Evolutionary conservation across 2,888 invertebrate species (phyloP), one percentile per base, ranked within the genome.

Genomic region (Dynastes maya): DNA sequence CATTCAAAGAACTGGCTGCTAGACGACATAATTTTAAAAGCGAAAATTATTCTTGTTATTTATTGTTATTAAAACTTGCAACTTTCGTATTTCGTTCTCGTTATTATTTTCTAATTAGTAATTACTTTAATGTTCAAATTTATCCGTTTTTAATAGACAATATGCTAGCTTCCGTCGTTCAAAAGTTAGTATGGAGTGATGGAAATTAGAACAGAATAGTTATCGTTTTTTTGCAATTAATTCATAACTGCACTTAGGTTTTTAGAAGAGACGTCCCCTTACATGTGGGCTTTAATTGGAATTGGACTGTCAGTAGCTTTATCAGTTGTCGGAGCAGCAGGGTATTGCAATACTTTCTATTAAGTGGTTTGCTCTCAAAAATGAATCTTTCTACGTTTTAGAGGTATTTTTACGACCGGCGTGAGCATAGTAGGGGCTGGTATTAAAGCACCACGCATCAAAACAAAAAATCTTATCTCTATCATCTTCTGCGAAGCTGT

Each of bases 401-500:
- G 94, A 86, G 99, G 99, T 76, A 99, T 99, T 86, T 97, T 97
- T 89, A 97, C 98, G 58, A 98, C 98, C 8, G 98, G 98, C 81
- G 94, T 95, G 75, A 97, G 97, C 87, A 99, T 99, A 88, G 92
- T 98, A 76, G 99, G 99, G 78, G 99, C 96, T 82, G 99, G 99
- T 87, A 98, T 99, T 32, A 98, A 98, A 90, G 97, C 98, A 32
- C 99, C 99, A 2, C 92, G 99, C 87, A 99, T 99, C 89, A 97
- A 98, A 90, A 99, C 99, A 79, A 99, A 99, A 91, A 99, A 99
- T 90, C 93, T 99, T 87, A 98, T 99, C 88, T 99, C 98, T 77
- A 98, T 99, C 85, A 99, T 99, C 89, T 99, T 99, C 91, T 99
- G 99, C 88, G 99, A 99, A 90, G 99, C 99, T 83, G 99, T 99